These are phyloP conservation scores for Epinephelus cyanopodus DNA, from an alignment of 2,113 vertebrate genomes.

Conservation along the genomic window DNA sequence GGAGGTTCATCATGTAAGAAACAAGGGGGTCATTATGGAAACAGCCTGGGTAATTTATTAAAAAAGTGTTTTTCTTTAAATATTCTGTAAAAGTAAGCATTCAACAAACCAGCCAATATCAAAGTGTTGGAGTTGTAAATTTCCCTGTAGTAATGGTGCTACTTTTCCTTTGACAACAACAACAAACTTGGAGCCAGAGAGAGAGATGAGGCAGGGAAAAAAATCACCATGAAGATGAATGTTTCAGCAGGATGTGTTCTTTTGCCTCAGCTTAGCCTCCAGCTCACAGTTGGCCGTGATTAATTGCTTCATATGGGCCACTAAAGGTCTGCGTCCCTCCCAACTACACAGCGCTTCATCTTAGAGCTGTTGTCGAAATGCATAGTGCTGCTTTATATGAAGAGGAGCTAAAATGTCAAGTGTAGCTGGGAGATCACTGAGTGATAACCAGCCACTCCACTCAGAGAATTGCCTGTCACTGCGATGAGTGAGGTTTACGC, in stretches of 20 bases:
- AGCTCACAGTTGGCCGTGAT: conserved; percentile 49
- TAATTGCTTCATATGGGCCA: conserved; percentile 60
- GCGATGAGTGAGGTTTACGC: neutral
- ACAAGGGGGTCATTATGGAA: neutral
- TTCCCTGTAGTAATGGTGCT: neutral
- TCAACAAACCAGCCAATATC: neutral
- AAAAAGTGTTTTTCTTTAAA: neutral
- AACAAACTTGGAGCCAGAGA: conserved; percentile 10
- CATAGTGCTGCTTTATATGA: conserved; percentile 3
- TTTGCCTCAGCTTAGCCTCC: conserved; percentile 13
- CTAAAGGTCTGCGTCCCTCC: conserved; percentile 44
- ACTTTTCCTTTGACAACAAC: conserved; percentile 15
- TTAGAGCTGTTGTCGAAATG: conserved; percentile 31
- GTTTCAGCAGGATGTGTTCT: conserved; percentile 16
- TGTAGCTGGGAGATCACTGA: conserved; percentile 11
- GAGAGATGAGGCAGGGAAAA: neutral
- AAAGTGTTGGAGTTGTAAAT: conserved; percentile 9
- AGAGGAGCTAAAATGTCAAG: conserved; percentile 3
- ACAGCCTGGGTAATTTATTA: neutral
- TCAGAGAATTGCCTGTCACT: conserved; percentile 12
- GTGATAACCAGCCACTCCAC: conserved; percentile 1
- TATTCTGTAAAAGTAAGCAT: neutral
- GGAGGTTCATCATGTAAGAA: neutral
- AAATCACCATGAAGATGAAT: conserved; percentile 43
- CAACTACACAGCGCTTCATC: conserved; percentile 41